Conservation (phyloP, 1,140 invertebrate genomes). For the Drosophila subpulchrella region DNA sequence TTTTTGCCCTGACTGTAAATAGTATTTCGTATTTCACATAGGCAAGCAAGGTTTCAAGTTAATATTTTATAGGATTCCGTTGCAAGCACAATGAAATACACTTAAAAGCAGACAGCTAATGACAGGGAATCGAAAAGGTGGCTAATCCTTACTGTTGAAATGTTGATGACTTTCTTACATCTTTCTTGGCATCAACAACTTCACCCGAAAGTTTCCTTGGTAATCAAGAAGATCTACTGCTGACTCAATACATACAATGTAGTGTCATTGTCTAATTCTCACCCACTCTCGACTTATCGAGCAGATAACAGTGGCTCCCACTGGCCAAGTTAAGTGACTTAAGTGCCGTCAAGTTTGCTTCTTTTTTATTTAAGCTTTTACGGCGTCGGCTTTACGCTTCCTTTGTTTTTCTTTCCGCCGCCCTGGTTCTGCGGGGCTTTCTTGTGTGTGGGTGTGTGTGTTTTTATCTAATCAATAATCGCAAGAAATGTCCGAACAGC, state of each 20-base stretch:
- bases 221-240: slow-evolving; percentile 23
- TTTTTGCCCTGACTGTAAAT: no score
- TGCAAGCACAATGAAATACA: neutral
- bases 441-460: slow-evolving; percentile 17
- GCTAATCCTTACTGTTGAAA: no score
- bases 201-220: neutral
- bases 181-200: neutral
- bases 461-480: slow-evolving; percentile 81
- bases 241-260: slow-evolving; percentile 7
- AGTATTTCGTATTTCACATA: no score
- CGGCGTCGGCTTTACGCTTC: slow-evolving; percentile 46
- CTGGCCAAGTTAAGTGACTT: slow-evolving; percentile 79
- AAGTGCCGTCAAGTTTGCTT: slow-evolving; percentile 65
- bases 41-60: no score
- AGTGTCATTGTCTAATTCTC: slow-evolving; percentile 58
- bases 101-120: neutral
- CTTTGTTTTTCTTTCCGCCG: slow-evolving; percentile 45
- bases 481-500: slow-evolving; percentile 76
- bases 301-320: slow-evolving; percentile 38
- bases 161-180: neutral
- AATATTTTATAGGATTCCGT: neutral
- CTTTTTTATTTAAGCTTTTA: slow-evolving; percentile 43
- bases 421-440: slow-evolving; percentile 10
- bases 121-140: no score
- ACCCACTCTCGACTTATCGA: slow-evolving; percentile 34